Conservation (phyloP, 2,113 vertebrate species). For the Azemiops feae region DNA sequence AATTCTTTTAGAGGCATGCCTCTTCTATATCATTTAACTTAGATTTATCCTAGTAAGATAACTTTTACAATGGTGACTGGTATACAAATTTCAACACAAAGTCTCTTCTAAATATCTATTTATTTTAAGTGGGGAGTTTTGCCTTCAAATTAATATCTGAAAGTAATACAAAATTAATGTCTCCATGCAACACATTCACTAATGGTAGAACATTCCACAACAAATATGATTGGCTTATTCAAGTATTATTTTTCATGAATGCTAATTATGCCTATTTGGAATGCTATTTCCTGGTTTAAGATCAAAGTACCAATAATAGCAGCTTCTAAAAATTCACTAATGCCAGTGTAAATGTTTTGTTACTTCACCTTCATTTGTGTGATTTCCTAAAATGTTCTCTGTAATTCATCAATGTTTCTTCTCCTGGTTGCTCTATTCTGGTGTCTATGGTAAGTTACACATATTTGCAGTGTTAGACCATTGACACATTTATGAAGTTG, state of each 20-base stretch:
- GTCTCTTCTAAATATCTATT: neutral
- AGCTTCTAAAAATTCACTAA: slow-evolving; percentile 16
- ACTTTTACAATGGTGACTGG: neutral
- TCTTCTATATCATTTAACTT: neutral
- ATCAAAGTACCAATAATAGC: neutral
- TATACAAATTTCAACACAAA: neutral
- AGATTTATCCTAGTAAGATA: neutral
- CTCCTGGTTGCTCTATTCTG: neutral
- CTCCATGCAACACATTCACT: neutral
- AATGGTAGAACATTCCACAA: neutral
- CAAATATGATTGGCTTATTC: fast-evolving
- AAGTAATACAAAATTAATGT: neutral
- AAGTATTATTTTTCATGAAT: neutral
- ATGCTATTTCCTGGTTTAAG: neutral
- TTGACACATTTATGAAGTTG: neutral
- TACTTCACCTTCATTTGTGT: neutral
- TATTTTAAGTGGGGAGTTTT: slow-evolving; percentile 4
- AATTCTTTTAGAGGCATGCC: neutral
- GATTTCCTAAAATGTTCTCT: neutral
- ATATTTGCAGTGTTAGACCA: neutral
- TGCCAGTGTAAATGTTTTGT: slow-evolving; percentile 3
- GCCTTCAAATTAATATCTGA: neutral
- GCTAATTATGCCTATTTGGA: neutral
- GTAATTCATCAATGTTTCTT: neutral
- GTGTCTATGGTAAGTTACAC: neutral